phyloP scores from a whole-genome alignment of 1,140 invertebrate species.

The Ephestia elutella region DNA sequence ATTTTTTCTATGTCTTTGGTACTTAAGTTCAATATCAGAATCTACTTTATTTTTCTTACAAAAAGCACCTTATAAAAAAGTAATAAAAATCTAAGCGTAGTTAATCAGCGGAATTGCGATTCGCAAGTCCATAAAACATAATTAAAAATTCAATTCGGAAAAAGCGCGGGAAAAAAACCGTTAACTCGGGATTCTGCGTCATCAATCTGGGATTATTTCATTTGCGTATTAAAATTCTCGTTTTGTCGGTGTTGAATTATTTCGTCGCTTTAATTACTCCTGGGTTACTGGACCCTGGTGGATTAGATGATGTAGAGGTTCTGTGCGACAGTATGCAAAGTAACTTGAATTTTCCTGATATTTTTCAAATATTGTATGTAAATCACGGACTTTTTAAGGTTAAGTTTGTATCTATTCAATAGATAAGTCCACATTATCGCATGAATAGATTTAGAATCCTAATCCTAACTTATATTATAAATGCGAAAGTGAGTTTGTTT shows the following conservation, averaged over 20 bases:
- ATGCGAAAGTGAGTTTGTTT: no score
- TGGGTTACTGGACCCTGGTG: conserved; percentile 40
- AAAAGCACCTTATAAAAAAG: conserved; percentile 6
- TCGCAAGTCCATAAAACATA: conserved; percentile 69
- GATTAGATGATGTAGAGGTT: conserved; percentile 33
- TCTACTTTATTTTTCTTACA: conserved; percentile 2
- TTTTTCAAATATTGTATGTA: no score
- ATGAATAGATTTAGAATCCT: no score
- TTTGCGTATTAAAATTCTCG: conserved; percentile 71
- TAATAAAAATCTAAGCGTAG: conserved; percentile 48
- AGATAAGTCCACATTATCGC: no score
- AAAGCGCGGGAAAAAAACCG: conserved; percentile 39
- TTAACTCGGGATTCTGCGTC: conserved; percentile 52
- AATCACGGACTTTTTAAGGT: no score
- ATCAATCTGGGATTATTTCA: conserved; percentile 73
- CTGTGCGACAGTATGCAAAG: neutral
- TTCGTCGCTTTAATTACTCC: conserved; percentile 62
- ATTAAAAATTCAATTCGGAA: conserved; percentile 69
- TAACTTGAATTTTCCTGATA: no score
- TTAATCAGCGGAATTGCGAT: conserved; percentile 69
- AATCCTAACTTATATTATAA: no score
- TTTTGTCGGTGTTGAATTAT: conserved; percentile 68
- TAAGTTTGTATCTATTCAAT: no score
- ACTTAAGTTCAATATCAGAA: no score
- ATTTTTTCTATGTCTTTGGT: no score